Conservation (phyloP, 2,113 vertebrate species). For the Piaya cayana region DNA sequence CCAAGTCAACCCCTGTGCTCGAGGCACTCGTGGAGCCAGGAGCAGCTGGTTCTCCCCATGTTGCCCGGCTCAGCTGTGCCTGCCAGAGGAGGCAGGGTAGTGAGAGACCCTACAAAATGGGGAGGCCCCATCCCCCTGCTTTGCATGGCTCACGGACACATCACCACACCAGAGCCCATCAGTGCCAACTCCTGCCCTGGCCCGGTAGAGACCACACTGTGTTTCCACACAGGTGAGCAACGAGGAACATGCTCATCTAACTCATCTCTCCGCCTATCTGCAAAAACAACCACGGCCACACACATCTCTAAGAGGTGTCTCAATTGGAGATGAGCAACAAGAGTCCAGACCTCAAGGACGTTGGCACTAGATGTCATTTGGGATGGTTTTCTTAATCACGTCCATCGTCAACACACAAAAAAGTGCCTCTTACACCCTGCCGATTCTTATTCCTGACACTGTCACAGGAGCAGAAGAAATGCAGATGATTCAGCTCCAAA, state of each 20-base stretch:
- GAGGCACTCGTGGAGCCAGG: rapidly evolving
- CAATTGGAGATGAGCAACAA: neutral
- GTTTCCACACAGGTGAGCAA: neutral
- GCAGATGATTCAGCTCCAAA: slow-evolving; percentile 58
- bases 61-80: neutral
- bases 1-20: neutral
- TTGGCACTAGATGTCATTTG: neutral
- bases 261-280: neutral
- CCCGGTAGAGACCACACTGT: neutral
- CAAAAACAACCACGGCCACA: neutral
- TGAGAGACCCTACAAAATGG: neutral
- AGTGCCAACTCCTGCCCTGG: no score
- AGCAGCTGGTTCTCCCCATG: rapidly evolving
- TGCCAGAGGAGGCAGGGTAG: neutral
- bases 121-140: neutral
- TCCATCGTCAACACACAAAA: neutral
- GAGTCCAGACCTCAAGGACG: neutral
- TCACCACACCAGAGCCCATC: neutral
- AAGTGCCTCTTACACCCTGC: neutral
- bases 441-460: neutral
- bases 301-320: neutral
- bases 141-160: rapidly evolving
- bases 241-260: neutral
- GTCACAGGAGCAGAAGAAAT: slow-evolving; percentile 16
- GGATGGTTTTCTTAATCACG: neutral